These are phyloP conservation scores for Passer montanus DNA, from an alignment of 2,113 vertebrate species.

Conservation along the genomic window DNA sequence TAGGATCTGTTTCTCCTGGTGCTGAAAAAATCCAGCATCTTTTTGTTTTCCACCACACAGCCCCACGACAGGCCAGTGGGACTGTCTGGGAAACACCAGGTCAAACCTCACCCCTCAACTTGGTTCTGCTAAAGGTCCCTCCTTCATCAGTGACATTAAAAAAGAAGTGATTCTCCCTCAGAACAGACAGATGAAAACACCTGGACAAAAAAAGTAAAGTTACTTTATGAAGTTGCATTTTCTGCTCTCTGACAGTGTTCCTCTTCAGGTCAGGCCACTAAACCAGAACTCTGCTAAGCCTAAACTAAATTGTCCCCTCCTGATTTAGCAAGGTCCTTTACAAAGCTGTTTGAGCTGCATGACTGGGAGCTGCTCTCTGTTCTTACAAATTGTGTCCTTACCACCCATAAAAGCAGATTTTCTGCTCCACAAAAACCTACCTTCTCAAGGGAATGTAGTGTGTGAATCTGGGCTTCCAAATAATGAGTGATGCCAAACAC, in stretches of 20 bases:
- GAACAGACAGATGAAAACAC: not conserved
- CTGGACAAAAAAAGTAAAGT: not conserved
- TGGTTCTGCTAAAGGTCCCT: not conserved
- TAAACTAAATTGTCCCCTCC: not conserved
- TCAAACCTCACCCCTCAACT: not conserved
- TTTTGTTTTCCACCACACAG: not conserved
- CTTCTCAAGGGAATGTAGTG: not conserved
- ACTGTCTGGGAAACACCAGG: not conserved
- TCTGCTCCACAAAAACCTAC: not conserved
- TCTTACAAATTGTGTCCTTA: not conserved
- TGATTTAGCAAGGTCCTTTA: not conserved
- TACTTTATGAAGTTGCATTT: not conserved
- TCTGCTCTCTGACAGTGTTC: not conserved
- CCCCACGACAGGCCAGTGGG: not conserved
- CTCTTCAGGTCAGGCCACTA: not conserved
- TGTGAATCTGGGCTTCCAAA: not conserved
- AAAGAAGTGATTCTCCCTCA: not conserved
- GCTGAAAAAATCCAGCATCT: not conserved
- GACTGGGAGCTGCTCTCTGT: not conserved
- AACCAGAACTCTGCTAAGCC: not conserved
- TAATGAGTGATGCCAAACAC: not conserved
- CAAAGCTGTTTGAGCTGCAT: not conserved
- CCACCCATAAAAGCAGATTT: not conserved
- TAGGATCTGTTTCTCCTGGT: not conserved
- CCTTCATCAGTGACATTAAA: not conserved